A percentile compares a stretch with the other conserved stretches of the same genome.
Evolutionary conservation across 1,140 invertebrate genomes (phyloP).

Genomic region (Polypedilum vanderplanki): DNA sequence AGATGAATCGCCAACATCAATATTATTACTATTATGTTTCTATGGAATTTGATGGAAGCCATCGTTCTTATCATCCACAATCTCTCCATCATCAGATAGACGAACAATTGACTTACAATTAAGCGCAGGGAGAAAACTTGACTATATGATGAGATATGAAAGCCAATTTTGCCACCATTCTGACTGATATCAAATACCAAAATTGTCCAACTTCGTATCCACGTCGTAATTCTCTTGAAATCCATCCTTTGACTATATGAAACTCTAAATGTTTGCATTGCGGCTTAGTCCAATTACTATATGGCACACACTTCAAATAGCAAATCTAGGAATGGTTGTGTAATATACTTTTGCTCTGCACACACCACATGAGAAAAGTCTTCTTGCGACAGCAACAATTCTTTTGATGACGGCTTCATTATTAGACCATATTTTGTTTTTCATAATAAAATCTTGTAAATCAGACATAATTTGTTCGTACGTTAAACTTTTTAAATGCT

Average conservation of each 20-base stretch:
- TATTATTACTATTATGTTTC: constrained; percentile 49
- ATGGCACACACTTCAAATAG: constrained; percentile 82
- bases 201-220: constrained; percentile 71
- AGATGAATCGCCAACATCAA: constrained; percentile 48
- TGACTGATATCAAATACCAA: constrained; percentile 76
- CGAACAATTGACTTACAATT: constrained; percentile 36
- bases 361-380: constrained; percentile 79
- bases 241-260: constrained; percentile 71
- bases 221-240: constrained; percentile 64
- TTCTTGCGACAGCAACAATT: constrained; percentile 52
- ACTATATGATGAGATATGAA: constrained; percentile 52
- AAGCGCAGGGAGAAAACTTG: constrained; percentile 40
- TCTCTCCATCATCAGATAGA: constrained; percentile 42
- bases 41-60: constrained; percentile 52
- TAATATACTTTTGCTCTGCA: constrained; percentile 57
- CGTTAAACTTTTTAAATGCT: constrained; percentile 42
- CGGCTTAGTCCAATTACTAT: constrained; percentile 78
- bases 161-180: constrained; percentile 79
- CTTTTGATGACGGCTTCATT: neutral
- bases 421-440: neutral
- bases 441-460: neutral
- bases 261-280: constrained; percentile 69
- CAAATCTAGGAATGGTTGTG: constrained; percentile 66
- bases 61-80: constrained; percentile 54
- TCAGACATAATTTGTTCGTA: constrained; percentile 34